These are phyloP conservation scores for Agriopis marginaria DNA, from an alignment of 2,888 invertebrate species.

Conservation along the genomic window DNA sequence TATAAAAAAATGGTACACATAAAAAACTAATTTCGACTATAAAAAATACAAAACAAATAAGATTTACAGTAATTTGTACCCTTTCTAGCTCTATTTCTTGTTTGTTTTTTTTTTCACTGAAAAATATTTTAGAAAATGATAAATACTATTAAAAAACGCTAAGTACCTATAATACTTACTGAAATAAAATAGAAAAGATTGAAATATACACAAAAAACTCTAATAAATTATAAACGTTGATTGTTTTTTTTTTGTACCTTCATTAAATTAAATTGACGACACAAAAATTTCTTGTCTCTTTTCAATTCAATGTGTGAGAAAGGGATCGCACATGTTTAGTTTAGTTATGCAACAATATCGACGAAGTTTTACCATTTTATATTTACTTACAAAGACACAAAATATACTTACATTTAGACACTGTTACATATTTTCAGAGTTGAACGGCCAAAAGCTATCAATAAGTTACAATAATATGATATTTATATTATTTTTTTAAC, in stretches of 20 bases:
- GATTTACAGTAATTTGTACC: conserved; percentile 42
- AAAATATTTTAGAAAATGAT: conserved; percentile 17
- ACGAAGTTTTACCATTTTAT: neutral
- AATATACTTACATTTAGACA: conserved; percentile 9
- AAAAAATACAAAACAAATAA: conserved; percentile 46
- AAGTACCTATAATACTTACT: conserved; percentile 1
- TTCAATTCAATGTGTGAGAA: neutral
- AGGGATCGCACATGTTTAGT: neutral
- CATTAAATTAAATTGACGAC: no score
- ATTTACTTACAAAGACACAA: conserved; percentile 4
- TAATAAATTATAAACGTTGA: neutral
- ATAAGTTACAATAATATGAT: conserved; percentile 5
- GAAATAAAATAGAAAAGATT: conserved; percentile 1
- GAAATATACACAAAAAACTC: conserved; percentile 1
- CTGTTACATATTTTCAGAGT: conserved; percentile 1
- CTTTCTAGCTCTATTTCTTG: conserved; percentile 28
- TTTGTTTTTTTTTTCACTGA: neutral
- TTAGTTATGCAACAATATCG: neutral
- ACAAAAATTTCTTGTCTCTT: neutral
- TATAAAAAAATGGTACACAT: conserved; percentile 45
- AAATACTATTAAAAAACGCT: neutral
- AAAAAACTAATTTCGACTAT: conserved; percentile 51
- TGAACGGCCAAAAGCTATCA: conserved; percentile 2
- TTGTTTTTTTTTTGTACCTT: neutral
- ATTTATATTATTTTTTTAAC: conserved; percentile 24